phyloP scores from a whole-genome alignment of 2,797 vertebrate genomes.

The Ceyx erithaca region DNA sequence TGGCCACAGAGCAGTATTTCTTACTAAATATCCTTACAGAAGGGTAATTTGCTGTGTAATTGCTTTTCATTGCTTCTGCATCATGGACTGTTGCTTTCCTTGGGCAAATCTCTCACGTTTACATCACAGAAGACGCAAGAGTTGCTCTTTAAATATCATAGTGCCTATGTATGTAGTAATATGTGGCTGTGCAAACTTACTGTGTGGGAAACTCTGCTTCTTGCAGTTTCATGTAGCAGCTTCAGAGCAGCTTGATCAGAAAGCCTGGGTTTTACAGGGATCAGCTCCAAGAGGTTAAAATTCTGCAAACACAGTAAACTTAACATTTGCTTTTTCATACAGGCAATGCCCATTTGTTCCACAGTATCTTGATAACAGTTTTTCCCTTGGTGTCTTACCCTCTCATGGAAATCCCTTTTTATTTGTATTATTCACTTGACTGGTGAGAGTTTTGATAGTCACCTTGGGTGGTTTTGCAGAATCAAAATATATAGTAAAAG shows the following conservation, averaged over 20 bases:
- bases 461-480: neutral
- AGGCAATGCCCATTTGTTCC: neutral
- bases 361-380: neutral
- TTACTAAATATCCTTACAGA: neutral
- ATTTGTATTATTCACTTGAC: neutral
- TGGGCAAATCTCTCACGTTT: neutral
- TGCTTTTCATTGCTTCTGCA: conserved; percentile 9
- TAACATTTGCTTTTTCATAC: neutral
- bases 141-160: conserved; percentile 22
- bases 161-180: neutral
- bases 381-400: neutral
- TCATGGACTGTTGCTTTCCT: neutral
- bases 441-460: neutral
- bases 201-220: neutral
- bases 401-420: neutral
- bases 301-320: neutral
- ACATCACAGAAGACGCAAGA: neutral
- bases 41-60: neutral
- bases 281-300: neutral
- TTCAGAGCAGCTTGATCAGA: neutral
- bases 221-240: neutral
- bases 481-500: neutral
- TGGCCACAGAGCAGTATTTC: conserved; percentile 4
- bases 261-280: neutral
- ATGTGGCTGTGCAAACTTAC: neutral